Base-by-base conservation (phyloP, 2,797 vertebrate species). In the Echeneis naucrates region DNA sequence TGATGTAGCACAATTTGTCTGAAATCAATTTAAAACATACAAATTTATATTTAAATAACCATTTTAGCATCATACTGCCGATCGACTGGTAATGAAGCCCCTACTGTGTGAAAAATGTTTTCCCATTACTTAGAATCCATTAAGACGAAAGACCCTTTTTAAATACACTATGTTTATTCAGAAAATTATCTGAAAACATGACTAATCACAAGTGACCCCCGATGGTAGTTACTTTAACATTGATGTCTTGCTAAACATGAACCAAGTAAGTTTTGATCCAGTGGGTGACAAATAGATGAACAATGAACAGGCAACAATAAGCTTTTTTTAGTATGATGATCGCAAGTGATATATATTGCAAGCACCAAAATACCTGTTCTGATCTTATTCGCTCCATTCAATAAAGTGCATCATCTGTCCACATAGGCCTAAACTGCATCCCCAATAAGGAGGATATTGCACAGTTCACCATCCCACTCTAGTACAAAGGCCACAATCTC, bases 391-490 rank as follows among this genome's bases (percentile, higher is more conserved):
- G 30, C 24, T 81, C 55, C 58, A 68, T 79, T 78, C 55, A 60
- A 59, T 91, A 92, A 94, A 94, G 92, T 93, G 92, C 90, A 66
- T 86, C 64, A 84, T 83, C 66, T 70, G 26, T 82, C 75, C 67
- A 55, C 7, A 13, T 53, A 69, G 78, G 72, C 73, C 76, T 60
- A 78, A 54, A 79, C 58, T 33, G 33, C 44, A 62, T 55, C 59
- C 53, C 73, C 23, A 0, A 30, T 35, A 2, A 66, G 40, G 54
- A 78, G 24, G 33, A 59, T 87, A 88, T 88, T 90, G 86, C 89
- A 92, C 89, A 59, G 58, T 44, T 86, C 44, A 51, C 61, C 50
- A 52, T 27, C 32, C 44, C 60, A 57, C 64, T 58, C 32, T 37
- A 57, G 69, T 11, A 77, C 60, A 81, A 81, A 86, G 84, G 81